These are phyloP conservation scores for Melanaphis sacchari DNA, from an alignment of 1,140 invertebrate genomes.

Conservation along the genomic window DNA sequence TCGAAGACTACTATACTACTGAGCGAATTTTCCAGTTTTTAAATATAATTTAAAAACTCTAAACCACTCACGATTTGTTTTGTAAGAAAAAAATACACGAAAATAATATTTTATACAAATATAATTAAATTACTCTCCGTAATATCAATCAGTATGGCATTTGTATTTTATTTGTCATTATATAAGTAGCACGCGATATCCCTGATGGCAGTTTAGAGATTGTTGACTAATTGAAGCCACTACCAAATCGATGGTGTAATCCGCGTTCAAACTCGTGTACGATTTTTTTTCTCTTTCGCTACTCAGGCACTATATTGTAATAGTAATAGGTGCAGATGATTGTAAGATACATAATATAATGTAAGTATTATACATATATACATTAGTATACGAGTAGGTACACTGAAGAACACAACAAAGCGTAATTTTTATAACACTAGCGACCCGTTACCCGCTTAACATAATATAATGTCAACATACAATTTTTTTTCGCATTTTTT, in stretches of 20 bases:
- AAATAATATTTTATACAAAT: neutral
- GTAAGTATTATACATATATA: neutral
- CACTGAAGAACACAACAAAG: neutral
- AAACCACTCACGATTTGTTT: neutral
- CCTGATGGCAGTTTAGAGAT: neutral
- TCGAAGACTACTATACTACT: neutral
- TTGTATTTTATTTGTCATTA: neutral
- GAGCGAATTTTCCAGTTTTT: neutral
- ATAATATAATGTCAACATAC: too few relatives aligned
- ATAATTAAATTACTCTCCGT: neutral
- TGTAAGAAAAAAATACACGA: neutral
- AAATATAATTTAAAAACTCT: neutral
- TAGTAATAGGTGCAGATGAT: neutral
- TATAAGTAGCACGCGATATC: neutral
- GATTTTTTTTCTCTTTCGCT: neutral
- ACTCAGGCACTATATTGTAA: neutral
- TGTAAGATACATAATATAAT: neutral
- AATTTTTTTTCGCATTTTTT: neutral
- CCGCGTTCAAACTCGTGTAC: constrained; percentile 1
- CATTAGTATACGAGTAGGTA: neutral
- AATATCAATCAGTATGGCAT: neutral
- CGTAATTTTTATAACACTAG: neutral
- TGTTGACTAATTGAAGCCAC: neutral
- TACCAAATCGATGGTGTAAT: neutral
- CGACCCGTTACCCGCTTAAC: too few relatives aligned